phyloP scores from a whole-genome alignment of 1,140 invertebrate species.

The Diploscapter pachys region DNA sequence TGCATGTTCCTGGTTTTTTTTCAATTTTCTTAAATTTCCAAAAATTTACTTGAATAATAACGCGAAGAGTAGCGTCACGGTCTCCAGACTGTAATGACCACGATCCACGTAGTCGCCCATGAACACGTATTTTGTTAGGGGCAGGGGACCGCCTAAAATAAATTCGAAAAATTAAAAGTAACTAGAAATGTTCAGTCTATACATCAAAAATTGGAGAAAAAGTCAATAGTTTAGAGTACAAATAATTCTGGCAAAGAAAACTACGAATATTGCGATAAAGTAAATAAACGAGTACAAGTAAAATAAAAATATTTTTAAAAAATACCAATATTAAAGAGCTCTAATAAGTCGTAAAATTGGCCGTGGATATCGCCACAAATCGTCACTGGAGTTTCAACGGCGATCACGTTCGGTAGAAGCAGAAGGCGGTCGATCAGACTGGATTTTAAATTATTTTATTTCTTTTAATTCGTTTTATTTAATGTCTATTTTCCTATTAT shows the following conservation, averaged over 20 bases:
- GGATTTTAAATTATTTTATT: neutral
- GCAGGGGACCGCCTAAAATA: constrained; percentile 75
- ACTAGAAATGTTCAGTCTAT: no score
- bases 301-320: neutral
- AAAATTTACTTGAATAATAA: constrained; percentile 22
- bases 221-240: no score
- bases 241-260: neutral
- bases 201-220: no score
- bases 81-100: constrained; percentile 98
- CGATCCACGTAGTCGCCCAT: constrained; percentile 99
- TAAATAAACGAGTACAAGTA: neutral
- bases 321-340: constrained; percentile 93
- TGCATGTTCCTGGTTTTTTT: no score
- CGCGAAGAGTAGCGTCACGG: constrained; percentile 84
- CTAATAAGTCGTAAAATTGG: constrained; percentile 91
- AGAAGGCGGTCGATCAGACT: constrained; percentile 44
- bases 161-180: neutral
- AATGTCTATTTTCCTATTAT: no score
- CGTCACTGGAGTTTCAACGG: constrained; percentile 46
- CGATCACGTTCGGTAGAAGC: constrained; percentile 44
- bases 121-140: constrained; percentile 95
- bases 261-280: neutral
- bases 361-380: constrained; percentile 56
- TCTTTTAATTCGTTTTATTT: no score
- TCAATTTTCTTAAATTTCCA: neutral